Base-by-base conservation (phyloP, 2,113 vertebrate species). In the Trochalopteron elliotii region DNA sequence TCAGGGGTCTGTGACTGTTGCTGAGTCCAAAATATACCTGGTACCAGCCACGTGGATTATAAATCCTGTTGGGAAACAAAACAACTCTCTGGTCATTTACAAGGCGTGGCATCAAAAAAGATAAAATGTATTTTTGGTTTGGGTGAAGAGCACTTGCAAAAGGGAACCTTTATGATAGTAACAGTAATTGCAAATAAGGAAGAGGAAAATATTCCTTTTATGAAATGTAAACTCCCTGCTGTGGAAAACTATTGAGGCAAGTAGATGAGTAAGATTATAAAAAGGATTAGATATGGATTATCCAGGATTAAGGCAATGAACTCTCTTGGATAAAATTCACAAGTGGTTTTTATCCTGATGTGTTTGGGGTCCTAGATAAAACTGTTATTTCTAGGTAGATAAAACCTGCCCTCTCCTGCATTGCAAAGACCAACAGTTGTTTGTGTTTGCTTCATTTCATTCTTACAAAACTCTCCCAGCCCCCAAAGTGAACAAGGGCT, bases 201-300 rank as follows among this genome's bases (percentile, higher is more conserved):
- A 86, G 59, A 90, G 14, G n/a, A 78, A 96, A 92, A 89, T 78
- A 92, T 42, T 93, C 72, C 61, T 86, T 89, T 90, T 89, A 75
- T 84, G 72, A 94, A 92, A 92, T 4, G 4, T 68, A 61, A 90
- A 87, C 72, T 94, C 88, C 90, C 90, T 71, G 86, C 88, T 96
- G 94, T 71, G 88, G 69, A 63, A 95, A 96, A 94, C 93, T 94
- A 82, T 94, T 35, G 92, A 94, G 76, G 80, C 65, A 94, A 96
- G 65, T 90, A 94, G 93, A 93, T 96, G 92, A 89, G 83, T 81
- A 79, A 94, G 94, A 96, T 97, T 95, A 83, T 90, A 78, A 90
- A 96, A 93, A 95, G 88, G 85, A 96, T 96, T 94, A 95, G 92
- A 44, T 80, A 88, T 69, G 85, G 94, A 94, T 96, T 96, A 97